These are phyloP conservation scores for Sarcophaga caerulescens DNA, from an alignment of 2,888 invertebrate species.

Conservation along the genomic window DNA sequence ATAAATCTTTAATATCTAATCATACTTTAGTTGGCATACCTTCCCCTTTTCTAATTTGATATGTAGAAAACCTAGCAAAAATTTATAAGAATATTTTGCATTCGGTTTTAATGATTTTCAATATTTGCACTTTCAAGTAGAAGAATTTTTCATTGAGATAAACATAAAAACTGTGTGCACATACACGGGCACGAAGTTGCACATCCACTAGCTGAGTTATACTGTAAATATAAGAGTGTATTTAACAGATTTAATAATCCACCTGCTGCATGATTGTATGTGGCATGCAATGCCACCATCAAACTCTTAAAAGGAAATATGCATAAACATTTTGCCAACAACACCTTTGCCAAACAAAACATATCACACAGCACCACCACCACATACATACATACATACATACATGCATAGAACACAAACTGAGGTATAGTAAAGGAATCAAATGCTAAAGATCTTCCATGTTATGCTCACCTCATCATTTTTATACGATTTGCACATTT, in stretches of 20 bases:
- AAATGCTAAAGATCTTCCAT: slow-evolving; percentile 28
- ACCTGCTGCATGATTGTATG: slow-evolving; percentile 65
- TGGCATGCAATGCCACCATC: slow-evolving; percentile 70
- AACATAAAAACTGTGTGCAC: background rate
- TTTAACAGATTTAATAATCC: slow-evolving; percentile 51
- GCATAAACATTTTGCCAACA: slow-evolving; percentile 38
- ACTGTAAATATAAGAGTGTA: background rate
- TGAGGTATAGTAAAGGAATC: background rate
- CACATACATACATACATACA: background rate
- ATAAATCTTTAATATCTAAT: background rate
- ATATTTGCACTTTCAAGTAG: slow-evolving; percentile 15
- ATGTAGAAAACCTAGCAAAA: background rate
- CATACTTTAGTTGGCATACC: background rate
- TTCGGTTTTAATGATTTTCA: slow-evolving; percentile 44
- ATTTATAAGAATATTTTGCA: slow-evolving; percentile 16
- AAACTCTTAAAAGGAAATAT: slow-evolving; percentile 52
- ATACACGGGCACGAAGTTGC: background rate
- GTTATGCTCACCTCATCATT: slow-evolving; percentile 45
- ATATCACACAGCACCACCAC: background rate
- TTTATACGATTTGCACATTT: slow-evolving; percentile 9
- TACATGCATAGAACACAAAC: background rate
- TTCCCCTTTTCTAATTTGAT: background rate
- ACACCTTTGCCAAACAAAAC: slow-evolving; percentile 26
- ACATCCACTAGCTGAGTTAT: background rate
- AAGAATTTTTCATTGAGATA: background rate